Percentiles rank a stretch among this genome's conserved stretches.
Evolutionary conservation across 2,888 invertebrate genomes (phyloP).

Genomic region (Nemotelus pantherinus): DNA sequence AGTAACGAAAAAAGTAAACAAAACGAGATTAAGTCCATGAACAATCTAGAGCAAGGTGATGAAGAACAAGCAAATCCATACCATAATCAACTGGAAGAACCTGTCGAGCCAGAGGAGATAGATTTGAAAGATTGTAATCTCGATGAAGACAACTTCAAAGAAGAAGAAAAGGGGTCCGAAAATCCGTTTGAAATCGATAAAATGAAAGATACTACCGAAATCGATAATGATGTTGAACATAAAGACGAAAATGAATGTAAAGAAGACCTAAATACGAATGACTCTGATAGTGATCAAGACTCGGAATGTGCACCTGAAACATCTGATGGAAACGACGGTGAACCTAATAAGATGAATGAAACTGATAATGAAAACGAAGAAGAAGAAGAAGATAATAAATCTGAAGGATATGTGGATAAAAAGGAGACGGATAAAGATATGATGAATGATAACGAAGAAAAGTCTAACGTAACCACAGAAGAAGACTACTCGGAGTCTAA

Average conservation of each 20-base stretch:
- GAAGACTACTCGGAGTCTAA: conserved; percentile 60
- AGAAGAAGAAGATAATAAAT: conserved; percentile 59
- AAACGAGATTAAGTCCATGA: conserved; percentile 83
- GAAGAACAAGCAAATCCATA: conserved; percentile 84
- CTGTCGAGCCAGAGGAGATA: conserved; percentile 85
- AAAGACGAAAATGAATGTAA: conserved; percentile 64
- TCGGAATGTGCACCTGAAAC: conserved; percentile 67
- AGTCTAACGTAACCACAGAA: conserved; percentile 64
- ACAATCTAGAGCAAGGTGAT: conserved; percentile 77
- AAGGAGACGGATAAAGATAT: conserved; percentile 56
- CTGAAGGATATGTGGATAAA: conserved; percentile 59
- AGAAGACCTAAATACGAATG: conserved; percentile 65
- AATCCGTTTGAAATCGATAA: conserved; percentile 88
- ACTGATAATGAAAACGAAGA: conserved; percentile 68
- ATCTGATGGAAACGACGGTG: conserved; percentile 64
- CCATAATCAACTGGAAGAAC: conserved; percentile 80
- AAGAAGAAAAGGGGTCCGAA: conserved; percentile 68
- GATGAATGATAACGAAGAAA: conserved; percentile 71
- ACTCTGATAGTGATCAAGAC: conserved; percentile 67
- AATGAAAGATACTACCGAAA: conserved; percentile 71
- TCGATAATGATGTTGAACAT: conserved; percentile 56
- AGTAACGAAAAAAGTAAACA: conserved; percentile 58
- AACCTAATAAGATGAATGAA: conserved; percentile 69
- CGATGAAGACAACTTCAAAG: conserved; percentile 75
- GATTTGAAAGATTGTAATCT: conserved; percentile 89